These are phyloP conservation scores for Anabacerthia variegaticeps DNA, from an alignment of 2,797 vertebrate species.

Conservation along the genomic window DNA sequence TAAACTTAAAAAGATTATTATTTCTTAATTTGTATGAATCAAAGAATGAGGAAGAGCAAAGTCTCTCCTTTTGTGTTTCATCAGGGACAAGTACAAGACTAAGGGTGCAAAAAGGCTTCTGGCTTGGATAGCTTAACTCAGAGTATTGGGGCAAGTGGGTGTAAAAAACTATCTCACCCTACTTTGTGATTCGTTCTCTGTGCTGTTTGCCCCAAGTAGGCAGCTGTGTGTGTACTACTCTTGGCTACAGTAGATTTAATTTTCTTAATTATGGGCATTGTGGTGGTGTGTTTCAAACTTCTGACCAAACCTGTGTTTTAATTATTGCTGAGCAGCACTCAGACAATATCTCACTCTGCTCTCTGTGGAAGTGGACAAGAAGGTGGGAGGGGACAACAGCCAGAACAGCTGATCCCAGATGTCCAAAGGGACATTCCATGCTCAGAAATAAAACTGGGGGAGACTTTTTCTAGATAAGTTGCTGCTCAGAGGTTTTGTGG, in stretches of 20 bases:
- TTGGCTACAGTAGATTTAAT: not conserved
- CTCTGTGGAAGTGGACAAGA: accelerated
- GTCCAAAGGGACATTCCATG: not conserved
- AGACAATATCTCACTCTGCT: not conserved
- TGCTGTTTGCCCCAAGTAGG: not conserved
- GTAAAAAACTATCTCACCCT: not conserved
- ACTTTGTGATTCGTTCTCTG: not conserved
- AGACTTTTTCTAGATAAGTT: not conserved
- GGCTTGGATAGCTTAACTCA: not conserved
- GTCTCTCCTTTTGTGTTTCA: not conserved
- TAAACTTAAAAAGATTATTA: not conserved
- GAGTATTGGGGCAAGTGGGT: accelerated
- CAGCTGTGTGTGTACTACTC: accelerated
- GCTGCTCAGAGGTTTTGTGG: not conserved
- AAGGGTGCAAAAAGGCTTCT: not conserved
- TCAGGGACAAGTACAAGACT: not conserved
- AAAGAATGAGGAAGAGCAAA: not conserved
- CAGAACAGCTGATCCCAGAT: not conserved
- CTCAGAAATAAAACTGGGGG: not conserved
- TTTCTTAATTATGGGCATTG: not conserved
- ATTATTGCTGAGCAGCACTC: not conserved
- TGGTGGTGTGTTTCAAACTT: not conserved
- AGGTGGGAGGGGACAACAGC: accelerated
- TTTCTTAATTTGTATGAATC: not conserved
- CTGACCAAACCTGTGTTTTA: not conserved